These are phyloP conservation scores for Poecile montanus DNA, from an alignment of 2,797 vertebrate species.

Conservation along the genomic window DNA sequence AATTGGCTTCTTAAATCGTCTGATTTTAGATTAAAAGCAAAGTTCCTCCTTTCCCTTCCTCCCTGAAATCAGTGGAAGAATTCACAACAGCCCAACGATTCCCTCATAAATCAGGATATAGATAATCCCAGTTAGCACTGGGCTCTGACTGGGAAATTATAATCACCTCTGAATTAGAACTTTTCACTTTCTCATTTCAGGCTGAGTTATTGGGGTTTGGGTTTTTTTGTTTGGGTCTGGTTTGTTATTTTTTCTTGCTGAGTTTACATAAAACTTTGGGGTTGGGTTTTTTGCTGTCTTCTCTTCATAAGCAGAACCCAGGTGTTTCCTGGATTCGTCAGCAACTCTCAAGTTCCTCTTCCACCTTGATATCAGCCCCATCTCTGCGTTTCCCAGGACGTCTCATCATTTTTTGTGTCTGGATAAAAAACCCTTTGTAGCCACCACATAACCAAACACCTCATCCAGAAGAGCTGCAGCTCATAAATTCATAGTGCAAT, in stretches of 20 bases:
- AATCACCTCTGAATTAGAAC: not conserved
- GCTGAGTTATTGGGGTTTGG: not conserved
- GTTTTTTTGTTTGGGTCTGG: not conserved
- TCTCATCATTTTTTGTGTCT: not conserved
- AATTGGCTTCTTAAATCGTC: not conserved
- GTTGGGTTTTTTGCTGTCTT: not conserved
- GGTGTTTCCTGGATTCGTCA: not conserved
- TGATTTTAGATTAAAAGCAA: not conserved
- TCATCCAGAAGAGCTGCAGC: not conserved
- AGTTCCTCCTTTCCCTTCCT: not conserved
- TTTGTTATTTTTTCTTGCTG: not conserved
- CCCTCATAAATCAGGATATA: not conserved
- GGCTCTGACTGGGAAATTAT: not conserved
- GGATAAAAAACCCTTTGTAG: not conserved
- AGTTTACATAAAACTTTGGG: not conserved
- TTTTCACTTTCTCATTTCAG: not conserved
- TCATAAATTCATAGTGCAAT: not conserved
- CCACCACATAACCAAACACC: not conserved
- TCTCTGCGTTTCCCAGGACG: not conserved
- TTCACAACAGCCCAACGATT: not conserved
- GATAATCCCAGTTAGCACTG: not conserved
- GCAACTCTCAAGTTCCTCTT: slow-evolving; percentile 15
- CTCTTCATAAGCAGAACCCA: not conserved
- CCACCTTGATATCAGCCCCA: not conserved
- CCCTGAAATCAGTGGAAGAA: not conserved